phyloP scores from a whole-genome alignment of 2,113 vertebrate genomes.

The Dasyornis broadbenti region DNA sequence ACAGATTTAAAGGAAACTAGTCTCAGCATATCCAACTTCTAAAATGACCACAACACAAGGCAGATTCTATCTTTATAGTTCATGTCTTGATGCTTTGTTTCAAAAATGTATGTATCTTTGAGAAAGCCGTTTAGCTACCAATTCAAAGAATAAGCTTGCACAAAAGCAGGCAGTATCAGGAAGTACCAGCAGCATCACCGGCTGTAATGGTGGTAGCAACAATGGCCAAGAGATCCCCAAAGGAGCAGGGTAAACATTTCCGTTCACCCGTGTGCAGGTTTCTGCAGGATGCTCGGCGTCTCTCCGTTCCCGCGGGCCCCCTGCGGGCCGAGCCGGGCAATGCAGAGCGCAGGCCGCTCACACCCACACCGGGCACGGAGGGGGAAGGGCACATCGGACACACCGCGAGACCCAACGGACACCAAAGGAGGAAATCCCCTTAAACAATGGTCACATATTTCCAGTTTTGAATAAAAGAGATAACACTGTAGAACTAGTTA shows the following conservation, averaged over 20 bases:
- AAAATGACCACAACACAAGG: background rate
- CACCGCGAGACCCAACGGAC: too few species aligned
- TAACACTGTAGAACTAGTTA: background rate
- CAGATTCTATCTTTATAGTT: background rate
- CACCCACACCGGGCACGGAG: accelerated
- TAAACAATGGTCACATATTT: accelerated
- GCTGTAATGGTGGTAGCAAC: accelerated
- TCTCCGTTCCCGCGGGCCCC: background rate
- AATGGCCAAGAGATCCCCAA: background rate
- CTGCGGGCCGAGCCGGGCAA: background rate
- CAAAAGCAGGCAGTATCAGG: background rate
- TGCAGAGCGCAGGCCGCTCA: background rate
- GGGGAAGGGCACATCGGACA: accelerated
- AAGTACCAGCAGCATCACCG: background rate
- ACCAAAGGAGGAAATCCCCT: background rate
- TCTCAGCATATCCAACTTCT: background rate
- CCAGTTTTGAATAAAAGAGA: background rate
- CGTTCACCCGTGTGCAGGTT: background rate
- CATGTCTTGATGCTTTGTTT: background rate
- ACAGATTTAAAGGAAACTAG: background rate
- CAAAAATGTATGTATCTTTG: background rate
- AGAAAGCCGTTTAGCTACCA: background rate
- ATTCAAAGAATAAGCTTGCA: background rate
- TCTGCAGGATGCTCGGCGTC: background rate
- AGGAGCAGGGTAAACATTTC: background rate